A percentile compares a stretch with the other conserved stretches of the same genome.
Conservation (phyloP, 2,797 vertebrate species). For the Poecilia gillii region DNA sequence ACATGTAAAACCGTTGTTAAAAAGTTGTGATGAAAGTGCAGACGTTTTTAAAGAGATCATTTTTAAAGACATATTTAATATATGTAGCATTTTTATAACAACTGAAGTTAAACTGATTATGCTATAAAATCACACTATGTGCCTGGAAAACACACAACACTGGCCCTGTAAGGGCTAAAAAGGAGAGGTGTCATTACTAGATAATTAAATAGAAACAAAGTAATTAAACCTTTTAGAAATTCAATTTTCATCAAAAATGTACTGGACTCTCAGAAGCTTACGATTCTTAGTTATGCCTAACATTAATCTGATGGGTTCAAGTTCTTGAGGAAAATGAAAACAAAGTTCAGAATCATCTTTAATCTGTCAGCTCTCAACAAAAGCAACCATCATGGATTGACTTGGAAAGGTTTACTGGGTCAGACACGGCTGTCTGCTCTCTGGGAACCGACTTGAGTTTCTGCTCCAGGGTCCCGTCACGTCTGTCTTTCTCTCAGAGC, state of each 20-base stretch:
- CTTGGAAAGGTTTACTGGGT: slow-evolving; percentile 2
- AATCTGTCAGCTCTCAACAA: neutral
- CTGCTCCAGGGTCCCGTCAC: neutral
- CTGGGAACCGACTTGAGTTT: neutral
- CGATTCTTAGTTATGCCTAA: neutral
- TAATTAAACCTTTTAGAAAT: neutral
- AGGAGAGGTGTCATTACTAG: neutral
- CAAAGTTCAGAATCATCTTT: neutral
- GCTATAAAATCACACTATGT: too few relatives aligned
- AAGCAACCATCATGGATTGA: neutral
- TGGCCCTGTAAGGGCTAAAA: neutral
- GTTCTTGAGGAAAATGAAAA: neutral
- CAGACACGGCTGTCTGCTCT: neutral
- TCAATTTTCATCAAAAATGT: neutral
- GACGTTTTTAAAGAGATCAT: too few relatives aligned
- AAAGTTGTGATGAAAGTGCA: too few relatives aligned
- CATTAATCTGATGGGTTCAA: neutral
- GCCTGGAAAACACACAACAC: too few relatives aligned
- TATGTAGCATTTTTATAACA: too few relatives aligned
- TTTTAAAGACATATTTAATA: too few relatives aligned
- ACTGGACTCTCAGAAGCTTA: neutral
- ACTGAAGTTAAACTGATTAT: too few relatives aligned
- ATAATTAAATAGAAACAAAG: neutral
- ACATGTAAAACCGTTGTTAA: too few relatives aligned
- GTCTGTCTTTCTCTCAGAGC: neutral